Evolutionary conservation across 2,797 vertebrate genomes (phyloP), one percentile per base, ranked within the genome.

Genomic region (Atherinosoma microstoma): DNA sequence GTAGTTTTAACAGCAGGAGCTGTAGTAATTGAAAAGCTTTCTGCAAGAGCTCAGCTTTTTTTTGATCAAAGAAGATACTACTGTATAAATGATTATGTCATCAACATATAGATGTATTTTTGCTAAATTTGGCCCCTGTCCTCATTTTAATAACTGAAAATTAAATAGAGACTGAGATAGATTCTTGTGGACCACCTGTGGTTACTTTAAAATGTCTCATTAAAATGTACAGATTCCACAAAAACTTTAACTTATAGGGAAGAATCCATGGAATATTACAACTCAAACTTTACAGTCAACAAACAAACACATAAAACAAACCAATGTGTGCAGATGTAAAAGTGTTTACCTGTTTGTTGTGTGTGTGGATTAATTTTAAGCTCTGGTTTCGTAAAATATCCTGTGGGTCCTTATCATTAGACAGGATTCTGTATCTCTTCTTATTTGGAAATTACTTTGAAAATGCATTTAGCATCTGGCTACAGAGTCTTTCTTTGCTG

Each of bases 301-400:
- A 13, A 42, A 38, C 36, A 3, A 42, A 42, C 5, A 42, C 9
- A 42, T 18, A 18, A 45, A 45, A 42, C 40, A 42, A 16, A 5
- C 13, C 13, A 16, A 49, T 49, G 40, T 58, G 54, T 40, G 22
- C 27, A 56, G 12, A 36, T 60, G 20, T 65, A 22, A 73, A 47
- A 22, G n/a, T 35, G 16, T 60, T 56, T 30, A 20, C 6, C 45
- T 20, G 29, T 58, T 51, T 61, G 32, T 18, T 38, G 15, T 64
- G 62, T 57, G 29, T 65, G 29, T 61, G 22, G 53, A 58, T 27
- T 54, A 12, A 5, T 57, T 49, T 32, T 1, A 72, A 67, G 36
- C 38, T 3, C 11, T 7, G 30, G 24, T 27, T 40, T 57, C 13
- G 58, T 70, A 30, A 70, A 60, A 60, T 61, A 42, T 60, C 38